A percentile compares a stretch with the other conserved stretches of the same genome.
These are phyloP conservation scores for Apamea epomidion DNA, from an alignment of 2,888 invertebrate species.

Conservation along the genomic window DNA sequence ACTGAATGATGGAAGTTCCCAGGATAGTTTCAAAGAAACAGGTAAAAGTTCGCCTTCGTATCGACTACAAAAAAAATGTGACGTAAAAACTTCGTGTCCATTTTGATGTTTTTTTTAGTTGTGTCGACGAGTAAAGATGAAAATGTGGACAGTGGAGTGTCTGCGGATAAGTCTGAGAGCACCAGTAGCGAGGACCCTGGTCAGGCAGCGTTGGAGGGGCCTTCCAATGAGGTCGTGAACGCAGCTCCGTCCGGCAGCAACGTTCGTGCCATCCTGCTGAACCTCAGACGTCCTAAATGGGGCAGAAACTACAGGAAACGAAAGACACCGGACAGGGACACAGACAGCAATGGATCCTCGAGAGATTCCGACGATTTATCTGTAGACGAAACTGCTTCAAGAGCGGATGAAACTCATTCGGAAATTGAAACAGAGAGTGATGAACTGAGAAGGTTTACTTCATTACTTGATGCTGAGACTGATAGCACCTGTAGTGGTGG, in stretches of 20 bases:
- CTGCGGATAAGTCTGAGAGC: constrained; percentile 87
- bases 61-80: constrained; percentile 63
- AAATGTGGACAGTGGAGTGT: constrained; percentile 86
- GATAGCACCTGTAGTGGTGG: constrained; percentile 69
- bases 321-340: constrained; percentile 83
- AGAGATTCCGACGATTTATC: constrained; percentile 86
- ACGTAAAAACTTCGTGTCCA: constrained; percentile 74
- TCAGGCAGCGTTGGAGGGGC: constrained; percentile 73
- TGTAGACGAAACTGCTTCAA: constrained; percentile 72
- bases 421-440: constrained; percentile 77
- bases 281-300: constrained; percentile 79
- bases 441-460: constrained; percentile 67
- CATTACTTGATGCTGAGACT: constrained; percentile 59
- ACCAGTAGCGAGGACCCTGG: constrained; percentile 84
- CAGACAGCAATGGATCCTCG: constrained; percentile 82
- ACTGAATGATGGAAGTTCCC: constrained; percentile 87
- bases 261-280: constrained; percentile 80
- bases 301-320: constrained; percentile 84
- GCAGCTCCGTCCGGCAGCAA: constrained; percentile 84
- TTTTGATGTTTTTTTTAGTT: constrained; percentile 74
- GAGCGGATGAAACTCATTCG: constrained; percentile 67
- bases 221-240: constrained; percentile 81
- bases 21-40: constrained; percentile 82
- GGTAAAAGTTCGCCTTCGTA: constrained; percentile 72
- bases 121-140: constrained; percentile 79